These are phyloP conservation scores for Luperina testacea DNA, from an alignment of 2,888 invertebrate genomes.

Conservation along the genomic window DNA sequence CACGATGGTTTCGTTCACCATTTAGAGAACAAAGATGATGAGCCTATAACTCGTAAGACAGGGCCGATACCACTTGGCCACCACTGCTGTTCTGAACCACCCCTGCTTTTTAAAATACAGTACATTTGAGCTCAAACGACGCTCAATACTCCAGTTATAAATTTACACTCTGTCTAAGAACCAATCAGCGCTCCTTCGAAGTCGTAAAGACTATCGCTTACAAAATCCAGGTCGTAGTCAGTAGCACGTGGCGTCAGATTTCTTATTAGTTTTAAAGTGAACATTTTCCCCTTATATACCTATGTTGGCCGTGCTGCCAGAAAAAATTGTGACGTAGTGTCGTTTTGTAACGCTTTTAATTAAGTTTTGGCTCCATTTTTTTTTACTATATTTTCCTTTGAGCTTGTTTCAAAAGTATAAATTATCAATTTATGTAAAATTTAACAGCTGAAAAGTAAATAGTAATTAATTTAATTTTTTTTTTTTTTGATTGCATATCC, in stretches of 20 bases:
- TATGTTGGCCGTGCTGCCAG: not conserved
- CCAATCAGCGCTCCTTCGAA: slow-evolving; percentile 37
- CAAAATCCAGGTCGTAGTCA: slow-evolving; percentile 54
- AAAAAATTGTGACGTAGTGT: slow-evolving; percentile 25
- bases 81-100: not conserved
- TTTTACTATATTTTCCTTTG: not conserved
- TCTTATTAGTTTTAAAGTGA: slow-evolving; percentile 62
- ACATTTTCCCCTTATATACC: slow-evolving; percentile 38
- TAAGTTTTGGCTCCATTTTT: not conserved
- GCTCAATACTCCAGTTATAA: slow-evolving; percentile 19
- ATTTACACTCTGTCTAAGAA: slow-evolving; percentile 22
- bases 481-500: too few relatives aligned
- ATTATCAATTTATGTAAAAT: not conserved
- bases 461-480: not conserved
- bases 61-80: not conserved
- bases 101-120: not conserved
- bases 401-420: not conserved
- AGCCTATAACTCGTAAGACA: not conserved
- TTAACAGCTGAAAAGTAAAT: not conserved
- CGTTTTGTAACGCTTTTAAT: slow-evolving; percentile 28
- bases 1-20: not conserved
- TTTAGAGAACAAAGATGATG: not conserved
- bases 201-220: slow-evolving; percentile 38
- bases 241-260: slow-evolving; percentile 48
- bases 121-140: slow-evolving; percentile 3